Evolutionary conservation across 1,140 invertebrate genomes (phyloP).

Genomic region (Metaphire vulgaris): DNA sequence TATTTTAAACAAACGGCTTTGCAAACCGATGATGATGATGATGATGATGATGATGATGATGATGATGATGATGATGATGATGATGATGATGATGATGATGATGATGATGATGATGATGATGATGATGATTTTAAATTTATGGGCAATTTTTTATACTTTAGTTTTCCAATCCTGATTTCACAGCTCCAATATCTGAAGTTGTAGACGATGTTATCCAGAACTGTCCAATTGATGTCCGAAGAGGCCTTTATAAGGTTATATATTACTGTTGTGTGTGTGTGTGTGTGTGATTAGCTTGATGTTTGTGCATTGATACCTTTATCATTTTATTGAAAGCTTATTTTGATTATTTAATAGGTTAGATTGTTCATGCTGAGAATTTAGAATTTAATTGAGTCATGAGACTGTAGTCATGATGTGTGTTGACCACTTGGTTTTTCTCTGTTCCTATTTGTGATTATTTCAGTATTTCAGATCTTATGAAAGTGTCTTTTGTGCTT

Average conservation of each 20-base stretch:
- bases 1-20: no score
- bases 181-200: constrained; percentile 90
- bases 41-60: constrained; percentile 25
- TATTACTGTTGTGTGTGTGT: no score
- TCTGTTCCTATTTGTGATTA: no score
- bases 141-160: constrained; percentile 42
- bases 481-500: no score
- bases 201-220: constrained; percentile 99
- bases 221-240: constrained; percentile 96
- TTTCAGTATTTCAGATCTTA: no score
- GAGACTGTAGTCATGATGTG: not conserved
- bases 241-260: constrained; percentile 79
- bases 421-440: no score
- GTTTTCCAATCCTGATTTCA: constrained; percentile 99
- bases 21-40: no score
- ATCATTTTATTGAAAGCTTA: no score
- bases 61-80: constrained; percentile 13
- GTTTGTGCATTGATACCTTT: no score
- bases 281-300: no score
- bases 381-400: not conserved
- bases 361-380: not conserved
- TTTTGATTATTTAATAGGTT: no score
- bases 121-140: constrained; percentile 22
- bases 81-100: constrained; percentile 2
- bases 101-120: constrained; percentile 9